Base-by-base conservation (phyloP, 23 tunicate genomes). In the Aplidium turbinatum region DNA sequence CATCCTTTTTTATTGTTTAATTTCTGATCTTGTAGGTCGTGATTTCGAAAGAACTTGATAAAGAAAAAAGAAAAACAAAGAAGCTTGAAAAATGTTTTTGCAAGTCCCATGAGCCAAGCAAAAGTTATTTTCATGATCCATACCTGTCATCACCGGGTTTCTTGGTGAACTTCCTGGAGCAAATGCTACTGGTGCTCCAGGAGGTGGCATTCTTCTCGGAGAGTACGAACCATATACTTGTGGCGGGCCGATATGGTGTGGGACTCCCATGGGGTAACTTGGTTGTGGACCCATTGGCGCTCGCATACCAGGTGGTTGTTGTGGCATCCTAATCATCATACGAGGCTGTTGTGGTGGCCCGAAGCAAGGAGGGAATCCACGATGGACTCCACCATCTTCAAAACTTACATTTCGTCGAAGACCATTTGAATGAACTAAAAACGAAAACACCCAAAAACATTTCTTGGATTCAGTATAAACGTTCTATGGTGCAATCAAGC, bases 401-500 rank as follows among this genome's bases (percentile, higher is more conserved):
- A 83, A 48, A 33, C 89, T 83, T 22, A 66, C n/a, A 1, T 82
- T 75, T 2, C 89, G 82, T 25, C 42, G 75, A 46, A 83, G 27
- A 11, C 11, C 4, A 38, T 38, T 23, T 38, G 51, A 23, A 9
- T 66, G 73, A 9, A 40, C 73, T 66, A 11, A 36, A 66, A 27
- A 66, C 35, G 36, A 60, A 27, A 42, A 9, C 16, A 9, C 16
- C 16, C 50, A 42, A 42, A 9, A 42, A 42, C 50, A 42, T 42
- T 42, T 42, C 50, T 9, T 9, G 16, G 11, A 9, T 42, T 9
- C 11, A 42, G 50, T 9, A 42, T 42, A 16, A 9, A 9, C 16
- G 13, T 9, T n/a, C n/a, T n/a, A n/a, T n/a, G n/a, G n/a, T n/a
- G n/a, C n/a, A n/a, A n/a, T n/a, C n/a, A n/a, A n/a, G n/a, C n/a